Evolutionary conservation across 1,140 invertebrate species (phyloP).

Genomic region (Drosophila leontia): DNA sequence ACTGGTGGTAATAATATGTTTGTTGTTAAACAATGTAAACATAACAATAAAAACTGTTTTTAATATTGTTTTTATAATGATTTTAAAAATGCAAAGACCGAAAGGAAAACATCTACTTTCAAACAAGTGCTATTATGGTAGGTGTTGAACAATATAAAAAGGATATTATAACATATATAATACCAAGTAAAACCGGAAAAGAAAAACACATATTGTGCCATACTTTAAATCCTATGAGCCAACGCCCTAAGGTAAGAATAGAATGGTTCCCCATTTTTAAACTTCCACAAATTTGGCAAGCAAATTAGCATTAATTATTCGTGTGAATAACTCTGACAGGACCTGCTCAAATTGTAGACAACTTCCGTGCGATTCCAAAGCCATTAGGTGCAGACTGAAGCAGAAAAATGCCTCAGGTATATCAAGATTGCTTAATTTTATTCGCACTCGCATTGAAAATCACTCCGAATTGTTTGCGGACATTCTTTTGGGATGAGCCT

Average conservation of each 20-base stretch:
- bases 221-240: not conserved
- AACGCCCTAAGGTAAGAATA: not conserved
- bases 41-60: too few relatives aligned
- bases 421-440: conserved; percentile 58
- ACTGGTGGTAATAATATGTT: not conserved
- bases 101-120: not conserved
- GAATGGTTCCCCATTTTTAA: not conserved
- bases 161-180: not conserved
- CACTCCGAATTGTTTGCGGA: conserved; percentile 45
- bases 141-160: not conserved
- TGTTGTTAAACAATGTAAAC: not conserved
- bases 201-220: not conserved
- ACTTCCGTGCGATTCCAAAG: conserved; percentile 4
- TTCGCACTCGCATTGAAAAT: conserved; percentile 60
- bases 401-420: conserved; percentile 25
- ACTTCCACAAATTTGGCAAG: not conserved
- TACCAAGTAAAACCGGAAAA: too few relatives aligned
- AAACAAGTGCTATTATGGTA: not conserved
- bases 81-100: too few relatives aligned
- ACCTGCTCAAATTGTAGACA: conserved; percentile 8
- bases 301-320: conserved; percentile 32
- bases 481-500: conserved; percentile 16
- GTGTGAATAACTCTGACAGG: conserved; percentile 10
- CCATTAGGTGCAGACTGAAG: conserved; percentile 8
- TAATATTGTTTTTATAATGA: not conserved